Base-by-base conservation (phyloP, 2,888 invertebrate genomes). In the Heteromyza rotundicornis region DNA sequence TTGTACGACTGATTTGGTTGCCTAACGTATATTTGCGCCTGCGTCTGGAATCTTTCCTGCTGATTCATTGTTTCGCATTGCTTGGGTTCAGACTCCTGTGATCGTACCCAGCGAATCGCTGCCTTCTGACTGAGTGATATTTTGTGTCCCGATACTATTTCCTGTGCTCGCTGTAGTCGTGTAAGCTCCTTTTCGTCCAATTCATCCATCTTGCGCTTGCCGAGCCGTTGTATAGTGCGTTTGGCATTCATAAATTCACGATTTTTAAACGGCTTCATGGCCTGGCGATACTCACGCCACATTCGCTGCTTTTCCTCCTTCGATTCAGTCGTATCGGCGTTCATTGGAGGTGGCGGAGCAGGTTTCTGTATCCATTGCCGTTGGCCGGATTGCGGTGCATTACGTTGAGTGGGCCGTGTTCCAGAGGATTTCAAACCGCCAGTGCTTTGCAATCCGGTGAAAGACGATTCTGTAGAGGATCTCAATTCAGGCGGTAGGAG, bases 241-340 rank as follows among this genome's bases (percentile, higher is more conserved):
- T 76, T 78, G 53, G 71, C 72, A 57, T 79, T 79, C 12, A 71
- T 70, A 27, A 79, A 79, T 40, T 79, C 77, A 1, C 78, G 75
- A 68, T 79, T 78, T 53, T 79, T 79, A 49, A 77, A 79, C 0
- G 78, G 78, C 19, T 79, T 79, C 77, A 79, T 78, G 1, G 77
- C 75, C 36, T 75, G 70, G 0, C 79, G 70, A 51, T 79, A 79
- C 20, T 78, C 77, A 8, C 69, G 70, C 79, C 78, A 78, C 52
- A 73, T 68, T 0, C 74, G 69, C 44, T 72, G 73, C 0, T 74
- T 71, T 19, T 79, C 77, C 22, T 76, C 78, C n/a, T 70, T 70
- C 0, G 69, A 69, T 2, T 76, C 73, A 0, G 76, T 72, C 2
- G 74, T 67, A 2, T 73, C 73, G 1, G 69, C 71, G 1, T 69